phyloP scores from a whole-genome alignment of 2,888 invertebrate genomes.

The Ennomos fuscantarius region DNA sequence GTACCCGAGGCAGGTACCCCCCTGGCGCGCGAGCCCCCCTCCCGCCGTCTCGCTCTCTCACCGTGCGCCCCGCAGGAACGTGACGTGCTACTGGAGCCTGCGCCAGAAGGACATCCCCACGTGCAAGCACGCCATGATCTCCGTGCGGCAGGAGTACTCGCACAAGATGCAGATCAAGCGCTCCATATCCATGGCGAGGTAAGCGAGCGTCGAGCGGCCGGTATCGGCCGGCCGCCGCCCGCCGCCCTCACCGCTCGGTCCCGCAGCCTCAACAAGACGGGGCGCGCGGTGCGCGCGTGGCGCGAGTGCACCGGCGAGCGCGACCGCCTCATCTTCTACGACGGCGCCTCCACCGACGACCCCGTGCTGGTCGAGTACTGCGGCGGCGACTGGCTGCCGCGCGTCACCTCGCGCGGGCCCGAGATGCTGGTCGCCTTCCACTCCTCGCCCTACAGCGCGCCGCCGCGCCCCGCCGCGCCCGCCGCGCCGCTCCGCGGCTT shows the following conservation, averaged over 20 bases:
- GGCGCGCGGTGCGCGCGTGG: conserved; percentile 91
- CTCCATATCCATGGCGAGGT: conserved; percentile 87
- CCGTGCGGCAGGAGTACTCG: conserved; percentile 90
- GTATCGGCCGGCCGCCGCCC: not conserved
- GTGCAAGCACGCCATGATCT: conserved; percentile 96
- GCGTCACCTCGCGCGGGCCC: conserved; percentile 88
- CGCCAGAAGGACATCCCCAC: conserved; percentile 94
- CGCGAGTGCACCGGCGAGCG: conserved; percentile 92
- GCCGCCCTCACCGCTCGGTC: not conserved
- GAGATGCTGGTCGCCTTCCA: conserved; percentile 95
- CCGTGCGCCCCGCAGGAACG: conserved; percentile 86
- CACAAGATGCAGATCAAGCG: conserved; percentile 90
- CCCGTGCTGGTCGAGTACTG: conserved; percentile 94
- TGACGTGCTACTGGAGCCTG: conserved; percentile 95
- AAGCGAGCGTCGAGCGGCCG: conserved; percentile 3
- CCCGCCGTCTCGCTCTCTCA: not conserved
- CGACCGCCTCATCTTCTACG: conserved; percentile 94
- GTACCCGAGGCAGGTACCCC: conserved; percentile 84
- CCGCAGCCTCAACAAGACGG: conserved; percentile 88
- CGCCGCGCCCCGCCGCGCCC: conserved; percentile 86
- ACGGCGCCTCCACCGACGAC: conserved; percentile 93
- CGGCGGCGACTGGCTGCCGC: conserved; percentile 94
- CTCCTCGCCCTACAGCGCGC: conserved; percentile 93
- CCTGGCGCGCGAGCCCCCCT: not conserved
- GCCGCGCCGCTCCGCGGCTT: conserved; percentile 91